These are phyloP conservation scores for Periophthalmodon schlosseri DNA, from an alignment of 2,113 vertebrate species.

Conservation along the genomic window DNA sequence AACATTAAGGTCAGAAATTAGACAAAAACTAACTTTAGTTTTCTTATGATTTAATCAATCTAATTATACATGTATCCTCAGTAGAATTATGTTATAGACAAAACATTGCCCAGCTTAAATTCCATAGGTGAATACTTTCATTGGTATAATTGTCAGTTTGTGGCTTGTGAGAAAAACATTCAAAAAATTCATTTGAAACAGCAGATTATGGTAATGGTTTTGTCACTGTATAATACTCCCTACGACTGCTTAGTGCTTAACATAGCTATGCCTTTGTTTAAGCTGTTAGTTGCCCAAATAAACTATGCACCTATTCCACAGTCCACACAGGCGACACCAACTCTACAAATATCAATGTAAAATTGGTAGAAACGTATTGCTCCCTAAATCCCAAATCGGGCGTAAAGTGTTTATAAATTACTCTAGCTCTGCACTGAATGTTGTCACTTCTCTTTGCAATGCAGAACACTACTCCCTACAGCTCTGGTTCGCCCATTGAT, in stretches of 20 bases:
- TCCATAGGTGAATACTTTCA: too few species aligned
- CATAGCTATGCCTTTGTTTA: background rate
- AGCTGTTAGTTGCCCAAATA: background rate
- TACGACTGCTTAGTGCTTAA: too few species aligned
- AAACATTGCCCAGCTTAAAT: too few species aligned
- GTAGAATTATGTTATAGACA: too few species aligned
- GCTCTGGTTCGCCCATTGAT: constrained; percentile 55
- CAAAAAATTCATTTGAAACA: too few species aligned
- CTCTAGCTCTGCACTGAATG: background rate
- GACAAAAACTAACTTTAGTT: too few species aligned
- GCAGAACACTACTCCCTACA: background rate
- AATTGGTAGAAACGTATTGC: background rate
- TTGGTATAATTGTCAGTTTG: too few species aligned
- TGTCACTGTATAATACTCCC: too few species aligned
- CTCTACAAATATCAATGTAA: background rate
- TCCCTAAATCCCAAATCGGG: background rate
- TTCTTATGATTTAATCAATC: too few species aligned
- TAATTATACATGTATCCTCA: too few species aligned
- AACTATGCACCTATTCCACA: background rate
- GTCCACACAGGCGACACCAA: background rate
- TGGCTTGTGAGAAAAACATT: too few species aligned
- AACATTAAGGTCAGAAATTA: too few species aligned
- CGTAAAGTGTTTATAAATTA: background rate
- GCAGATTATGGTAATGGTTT: background rate
- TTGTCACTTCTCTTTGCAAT: constrained; percentile 25